These are phyloP conservation scores for Tamandua tetradactyla DNA, from an alignment of 2,797 vertebrate species.

Conservation along the genomic window DNA sequence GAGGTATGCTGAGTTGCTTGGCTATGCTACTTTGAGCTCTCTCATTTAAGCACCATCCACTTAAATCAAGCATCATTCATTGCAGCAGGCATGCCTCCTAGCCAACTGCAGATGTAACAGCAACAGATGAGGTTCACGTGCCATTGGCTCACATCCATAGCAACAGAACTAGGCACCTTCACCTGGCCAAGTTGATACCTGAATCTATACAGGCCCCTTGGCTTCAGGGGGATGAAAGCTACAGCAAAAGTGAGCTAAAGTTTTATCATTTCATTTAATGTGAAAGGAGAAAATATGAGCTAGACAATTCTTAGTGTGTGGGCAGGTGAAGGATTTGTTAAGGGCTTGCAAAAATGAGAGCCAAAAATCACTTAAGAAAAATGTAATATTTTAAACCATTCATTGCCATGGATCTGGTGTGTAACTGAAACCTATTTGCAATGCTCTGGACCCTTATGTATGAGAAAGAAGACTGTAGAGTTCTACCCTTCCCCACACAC, in stretches of 20 bases:
- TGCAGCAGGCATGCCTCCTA: too few species aligned
- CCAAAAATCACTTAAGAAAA: slow-evolving; percentile 14
- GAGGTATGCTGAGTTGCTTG: too few species aligned
- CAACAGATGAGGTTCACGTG: too few species aligned
- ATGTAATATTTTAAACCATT: slow-evolving; percentile 6
- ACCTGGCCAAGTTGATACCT: too few species aligned
- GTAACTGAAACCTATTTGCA: not conserved
- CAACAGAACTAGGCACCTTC: too few species aligned
- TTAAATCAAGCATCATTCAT: too few species aligned
- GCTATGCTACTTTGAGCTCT: too few species aligned
- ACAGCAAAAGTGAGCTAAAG: not conserved
- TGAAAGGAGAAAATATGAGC: not conserved
- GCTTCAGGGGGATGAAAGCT: not conserved
- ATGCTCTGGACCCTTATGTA: not conserved
- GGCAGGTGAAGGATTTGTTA: not conserved
- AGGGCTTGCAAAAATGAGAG: slow-evolving; percentile 33
- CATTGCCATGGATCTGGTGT: not conserved
- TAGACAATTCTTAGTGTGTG: not conserved
- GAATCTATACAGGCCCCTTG: too few species aligned
- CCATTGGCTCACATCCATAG: too few species aligned
- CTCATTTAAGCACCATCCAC: too few species aligned
- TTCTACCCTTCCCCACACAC: not conserved
- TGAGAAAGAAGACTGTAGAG: not conserved
- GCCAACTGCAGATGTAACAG: too few species aligned
- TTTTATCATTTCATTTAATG: slow-evolving; percentile 3